Percentiles rank a stretch among this genome's conserved stretches.
Conservation (phyloP, 64 coral and sea anemone species). For the Pocillopora damicornis region DNA sequence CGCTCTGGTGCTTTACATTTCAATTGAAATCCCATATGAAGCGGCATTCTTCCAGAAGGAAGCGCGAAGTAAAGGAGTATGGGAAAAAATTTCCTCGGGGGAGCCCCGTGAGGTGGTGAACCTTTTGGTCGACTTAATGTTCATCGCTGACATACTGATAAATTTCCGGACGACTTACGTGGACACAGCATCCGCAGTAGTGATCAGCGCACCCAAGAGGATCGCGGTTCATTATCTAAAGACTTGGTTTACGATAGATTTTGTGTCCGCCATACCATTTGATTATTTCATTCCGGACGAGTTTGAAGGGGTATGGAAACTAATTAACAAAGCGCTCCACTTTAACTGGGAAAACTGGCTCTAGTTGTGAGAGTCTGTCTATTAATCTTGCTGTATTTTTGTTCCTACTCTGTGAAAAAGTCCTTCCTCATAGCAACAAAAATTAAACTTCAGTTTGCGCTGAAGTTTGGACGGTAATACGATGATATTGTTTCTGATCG, state of each 20-base stretch:
- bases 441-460: too few species aligned
- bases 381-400: too few species aligned
- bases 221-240: conserved; percentile 91
- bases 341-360: neutral
- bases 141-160: conserved; percentile 87
- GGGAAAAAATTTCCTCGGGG: conserved; percentile 10
- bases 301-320: conserved; percentile 27
- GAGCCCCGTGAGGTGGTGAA: conserved; percentile 33
- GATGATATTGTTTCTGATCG: too few species aligned
- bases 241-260: conserved; percentile 93
- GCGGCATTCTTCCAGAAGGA: conserved; percentile 49
- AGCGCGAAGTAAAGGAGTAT: neutral
- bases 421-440: too few species aligned
- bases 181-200: conserved; percentile 32
- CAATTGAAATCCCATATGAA: conserved; percentile 80
- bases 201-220: conserved; percentile 60
- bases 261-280: conserved; percentile 88
- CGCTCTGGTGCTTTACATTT: conserved; percentile 68
- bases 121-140: conserved; percentile 83
- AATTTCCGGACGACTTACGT: conserved; percentile 94
- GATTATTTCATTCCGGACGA: conserved; percentile 59
- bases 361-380: too few species aligned
- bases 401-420: too few species aligned
- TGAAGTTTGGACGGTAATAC: too few species aligned
- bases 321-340: neutral